These are phyloP conservation scores for Anguilla megastoma DNA, from an alignment of 2,797 vertebrate genomes.

Conservation along the genomic window DNA sequence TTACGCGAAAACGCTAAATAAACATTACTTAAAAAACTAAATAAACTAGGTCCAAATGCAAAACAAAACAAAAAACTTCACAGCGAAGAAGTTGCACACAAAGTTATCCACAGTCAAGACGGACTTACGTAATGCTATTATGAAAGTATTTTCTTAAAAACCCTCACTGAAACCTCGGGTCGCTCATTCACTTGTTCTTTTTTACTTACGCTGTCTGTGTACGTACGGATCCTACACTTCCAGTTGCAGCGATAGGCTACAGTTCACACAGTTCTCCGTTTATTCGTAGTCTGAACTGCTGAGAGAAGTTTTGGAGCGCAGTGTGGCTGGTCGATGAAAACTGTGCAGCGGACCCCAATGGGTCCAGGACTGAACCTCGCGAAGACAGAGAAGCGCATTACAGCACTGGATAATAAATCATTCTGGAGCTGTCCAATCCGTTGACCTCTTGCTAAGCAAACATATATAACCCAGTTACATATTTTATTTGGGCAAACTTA, in stretches of 20 bases:
- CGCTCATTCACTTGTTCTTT: conserved; percentile 23
- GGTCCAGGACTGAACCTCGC: conserved; percentile 36
- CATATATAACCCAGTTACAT: background rate
- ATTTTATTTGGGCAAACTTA: background rate
- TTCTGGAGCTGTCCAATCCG: background rate
- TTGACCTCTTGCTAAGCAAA: background rate
- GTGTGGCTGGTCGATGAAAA: conserved; percentile 35
- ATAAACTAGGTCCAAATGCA: conserved; percentile 3
- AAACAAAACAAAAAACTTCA: conserved; percentile 22
- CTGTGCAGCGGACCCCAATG: conserved; percentile 32
- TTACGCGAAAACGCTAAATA: background rate
- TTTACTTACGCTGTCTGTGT: conserved; percentile 15
- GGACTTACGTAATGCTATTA: background rate
- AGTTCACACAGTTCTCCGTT: conserved; percentile 21
- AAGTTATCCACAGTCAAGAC: background rate
- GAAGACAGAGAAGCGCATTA: background rate
- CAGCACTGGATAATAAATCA: background rate
- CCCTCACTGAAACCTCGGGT: background rate
- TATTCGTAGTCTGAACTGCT: conserved; percentile 43
- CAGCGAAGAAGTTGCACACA: background rate
- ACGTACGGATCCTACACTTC: conserved; percentile 8
- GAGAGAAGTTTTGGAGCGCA: conserved; percentile 30
- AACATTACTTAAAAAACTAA: background rate
- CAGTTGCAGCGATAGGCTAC: conserved; percentile 14
- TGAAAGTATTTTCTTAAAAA: background rate